Evolutionary conservation across 2,888 invertebrate genomes (phyloP), one percentile per base, ranked within the genome.

Genomic region (Megamerina dolium): DNA sequence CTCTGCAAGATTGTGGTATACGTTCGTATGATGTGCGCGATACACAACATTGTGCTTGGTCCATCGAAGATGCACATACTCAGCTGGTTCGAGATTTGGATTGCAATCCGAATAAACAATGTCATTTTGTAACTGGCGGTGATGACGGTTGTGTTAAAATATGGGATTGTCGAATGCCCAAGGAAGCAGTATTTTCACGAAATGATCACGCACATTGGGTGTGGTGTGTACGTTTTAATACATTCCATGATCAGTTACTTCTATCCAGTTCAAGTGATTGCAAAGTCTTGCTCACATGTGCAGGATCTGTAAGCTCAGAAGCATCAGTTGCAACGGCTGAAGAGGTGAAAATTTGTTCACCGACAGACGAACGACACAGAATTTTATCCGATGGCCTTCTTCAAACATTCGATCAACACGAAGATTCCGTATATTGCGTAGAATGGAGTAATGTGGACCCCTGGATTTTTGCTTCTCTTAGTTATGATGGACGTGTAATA

Each of bases 361-460:
- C 27, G 2, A 39, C 45, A n/a, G 53, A 49, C 2, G 37, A 60
- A 30, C 53, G 58, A 1, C 60, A 56, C 20, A 67, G 61, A 26
- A 46, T 61, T 18, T 54, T 68, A 19, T 80, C 85, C 52, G 96
- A 97, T 73, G 93, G 93, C 2, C 82, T 95, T 0, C 76, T 97
- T 4, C 87, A 88, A 41, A 87, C 85, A 46, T 95, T 93, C 64
- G 95, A 97, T 66, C 92, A 94, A 58, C 96, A 99, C 64, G 97
- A 97, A 68, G 97, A 99, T 71, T 92, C 93, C 5, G 96, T 99
- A 13, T 99, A 96, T 74, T 87, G 89, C 61, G 91, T 87, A 0
- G 95, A 95, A 71, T 99, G 97, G 97, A 94, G 94, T 49, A 83
- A 87, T 17, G 90, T 91, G 18, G 97, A 99, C 74, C 95, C 97